Evolutionary conservation across 1,140 invertebrate species (phyloP), one percentile per base, ranked within the genome.

Genomic region (Aleiodes sp.): DNA sequence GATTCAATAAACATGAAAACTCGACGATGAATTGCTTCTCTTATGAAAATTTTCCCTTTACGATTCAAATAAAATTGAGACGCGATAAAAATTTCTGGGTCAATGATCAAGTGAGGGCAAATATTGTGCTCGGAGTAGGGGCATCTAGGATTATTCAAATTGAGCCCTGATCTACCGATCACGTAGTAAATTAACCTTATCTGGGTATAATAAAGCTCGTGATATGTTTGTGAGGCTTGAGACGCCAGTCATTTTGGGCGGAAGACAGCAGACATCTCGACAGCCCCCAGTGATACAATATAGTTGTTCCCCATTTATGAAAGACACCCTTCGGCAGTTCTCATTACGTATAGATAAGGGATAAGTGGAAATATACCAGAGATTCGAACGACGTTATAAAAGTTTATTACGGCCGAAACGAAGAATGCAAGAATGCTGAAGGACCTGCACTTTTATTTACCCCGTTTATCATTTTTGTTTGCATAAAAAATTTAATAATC

Each of bases 101-200:
- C 46, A 21, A 52, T 52, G 46, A 52, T 21, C 46, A 8, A 52
- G 46, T 16, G 37, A 33, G 60, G 60, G 33, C 7, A 37, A 62
- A 14, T 62, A 61, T 35, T 62, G 46, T 12, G 46, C 7, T 7
- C 21, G 26, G 26, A 52, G 46, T 24, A 39, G 60, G 60, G 60
- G 2, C 46, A 21, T 52, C 46, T 16, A 24, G 46, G 21, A 52
- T 52, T 52, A 52, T 52, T 52, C 46, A 52, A 52, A 52, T 52
- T 43, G 14, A 35, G 4, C 24, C 21, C 4, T n/a, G 37, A 24
- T 39, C 39, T 37, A n/a, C 26, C 6, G 2, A 52, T 12, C 10
- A 16, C 16, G 21, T 14, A 39, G 24, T n/a, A 39, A 64, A 64
- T 64, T 64, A 64, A 26, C 24, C 10, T 43, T 64, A 64, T 64